These are phyloP conservation scores for Bradypus variegatus DNA, from an alignment of 2,797 vertebrate genomes.

Conservation along the genomic window DNA sequence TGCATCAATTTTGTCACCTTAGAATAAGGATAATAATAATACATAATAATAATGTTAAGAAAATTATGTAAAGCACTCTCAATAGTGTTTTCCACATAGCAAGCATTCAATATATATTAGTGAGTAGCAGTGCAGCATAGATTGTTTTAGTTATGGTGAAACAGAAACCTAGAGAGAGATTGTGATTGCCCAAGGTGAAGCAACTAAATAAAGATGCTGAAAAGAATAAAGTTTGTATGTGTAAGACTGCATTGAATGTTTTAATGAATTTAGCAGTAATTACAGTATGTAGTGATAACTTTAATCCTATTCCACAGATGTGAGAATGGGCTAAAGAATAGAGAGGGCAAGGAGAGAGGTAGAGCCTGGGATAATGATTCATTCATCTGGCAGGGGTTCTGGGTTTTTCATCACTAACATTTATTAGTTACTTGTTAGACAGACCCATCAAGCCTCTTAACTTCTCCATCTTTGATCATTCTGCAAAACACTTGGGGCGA, in stretches of 20 bases:
- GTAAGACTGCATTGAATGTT: not conserved
- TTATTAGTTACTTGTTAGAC: not conserved
- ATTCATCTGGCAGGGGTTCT: not conserved
- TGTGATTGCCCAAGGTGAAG: not conserved
- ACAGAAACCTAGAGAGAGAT: not conserved
- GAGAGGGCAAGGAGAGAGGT: not conserved
- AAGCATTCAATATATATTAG: not conserved
- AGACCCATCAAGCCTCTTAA: not conserved
- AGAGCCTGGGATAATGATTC: not conserved
- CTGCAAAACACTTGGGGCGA: not conserved
- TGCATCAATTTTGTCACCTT: constrained; percentile 17
- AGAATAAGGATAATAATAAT: not conserved
- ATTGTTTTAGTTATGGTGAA: not conserved
- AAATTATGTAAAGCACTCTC: not conserved
- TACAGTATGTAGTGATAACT: not conserved
- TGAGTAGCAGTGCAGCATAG: not conserved
- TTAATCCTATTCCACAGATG: not conserved
- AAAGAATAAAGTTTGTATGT: not conserved
- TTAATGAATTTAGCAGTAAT: constrained; percentile 32
- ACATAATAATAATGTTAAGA: not conserved
- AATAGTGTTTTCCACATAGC: not conserved
- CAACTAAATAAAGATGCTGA: not conserved
- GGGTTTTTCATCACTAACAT: not conserved
- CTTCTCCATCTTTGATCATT: not conserved
- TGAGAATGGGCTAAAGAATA: not conserved